phyloP scores from a whole-genome alignment of 23 tunicate species.

The Trididemnum miniatum region DNA sequence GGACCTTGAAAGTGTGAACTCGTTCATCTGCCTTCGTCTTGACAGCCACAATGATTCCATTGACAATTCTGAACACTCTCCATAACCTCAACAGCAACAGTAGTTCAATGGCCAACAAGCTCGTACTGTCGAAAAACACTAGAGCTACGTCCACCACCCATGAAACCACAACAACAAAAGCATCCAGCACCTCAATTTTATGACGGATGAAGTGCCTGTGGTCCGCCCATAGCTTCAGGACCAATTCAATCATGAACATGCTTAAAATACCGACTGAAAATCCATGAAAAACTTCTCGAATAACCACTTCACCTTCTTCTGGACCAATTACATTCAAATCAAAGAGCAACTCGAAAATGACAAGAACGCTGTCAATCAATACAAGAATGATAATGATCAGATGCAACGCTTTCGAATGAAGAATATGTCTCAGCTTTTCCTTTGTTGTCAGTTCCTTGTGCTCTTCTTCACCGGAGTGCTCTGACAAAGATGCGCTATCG shows the following conservation, averaged over 20 bases:
- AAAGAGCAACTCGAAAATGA: constrained; percentile 51
- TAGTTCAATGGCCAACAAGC: constrained; percentile 59
- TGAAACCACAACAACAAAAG: constrained; percentile 72
- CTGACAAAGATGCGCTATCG: background rate
- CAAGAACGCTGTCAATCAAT: constrained; percentile 52
- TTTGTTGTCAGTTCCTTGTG: background rate
- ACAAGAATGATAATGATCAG: constrained; percentile 57
- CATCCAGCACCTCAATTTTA: constrained; percentile 81
- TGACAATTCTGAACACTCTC: constrained; percentile 74
- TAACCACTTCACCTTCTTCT: constrained; percentile 28
- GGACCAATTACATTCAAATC: constrained; percentile 44
- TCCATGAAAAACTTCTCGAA: constrained; percentile 66
- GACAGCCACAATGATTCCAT: constrained; percentile 80
- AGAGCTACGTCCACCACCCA: constrained; percentile 65
- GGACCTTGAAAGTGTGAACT: constrained; percentile 51
- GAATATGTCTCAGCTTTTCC: constrained; percentile 20
- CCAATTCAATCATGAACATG: constrained; percentile 83
- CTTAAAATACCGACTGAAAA: constrained; percentile 67
- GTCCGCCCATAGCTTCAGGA: constrained; percentile 70
- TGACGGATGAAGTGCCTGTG: constrained; percentile 70
- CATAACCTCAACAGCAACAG: constrained; percentile 70
- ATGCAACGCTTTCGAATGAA: constrained; percentile 29
- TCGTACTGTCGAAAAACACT: constrained; percentile 41
- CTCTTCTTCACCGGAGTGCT: background rate
- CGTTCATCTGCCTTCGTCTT: constrained; percentile 71